phyloP scores from a whole-genome alignment of 2,888 invertebrate genomes.

The Masnerella sp. region DNA sequence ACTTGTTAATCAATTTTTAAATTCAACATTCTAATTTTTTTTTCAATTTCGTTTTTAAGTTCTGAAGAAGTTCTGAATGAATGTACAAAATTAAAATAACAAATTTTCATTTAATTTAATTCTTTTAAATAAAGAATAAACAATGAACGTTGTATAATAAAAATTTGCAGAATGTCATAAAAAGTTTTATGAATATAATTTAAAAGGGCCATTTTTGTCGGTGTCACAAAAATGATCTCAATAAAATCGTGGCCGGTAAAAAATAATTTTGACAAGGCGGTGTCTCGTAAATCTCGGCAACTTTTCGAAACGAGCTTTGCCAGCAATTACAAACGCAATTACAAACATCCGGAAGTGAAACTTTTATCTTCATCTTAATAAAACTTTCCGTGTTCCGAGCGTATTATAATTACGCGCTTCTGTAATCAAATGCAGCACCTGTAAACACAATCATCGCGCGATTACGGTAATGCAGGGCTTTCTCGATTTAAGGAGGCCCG shows the following conservation, averaged over 20 bases:
- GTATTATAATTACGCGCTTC: constrained; percentile 24
- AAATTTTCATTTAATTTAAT: too few relatives aligned
- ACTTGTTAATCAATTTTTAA: too few relatives aligned
- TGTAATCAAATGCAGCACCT: constrained; percentile 35
- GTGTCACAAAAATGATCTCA: constrained; percentile 15
- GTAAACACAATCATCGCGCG: constrained; percentile 26
- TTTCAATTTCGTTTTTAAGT: too few relatives aligned
- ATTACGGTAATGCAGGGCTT: constrained; percentile 8
- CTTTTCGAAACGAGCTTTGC: background rate
- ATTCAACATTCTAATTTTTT: too few relatives aligned
- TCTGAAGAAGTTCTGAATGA: too few relatives aligned
- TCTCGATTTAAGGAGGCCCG: constrained; percentile 1
- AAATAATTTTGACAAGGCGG: constrained; percentile 15
- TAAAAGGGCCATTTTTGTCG: too few relatives aligned
- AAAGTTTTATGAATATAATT: too few relatives aligned
- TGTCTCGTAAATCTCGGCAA: constrained; percentile 22
- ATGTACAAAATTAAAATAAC: too few relatives aligned
- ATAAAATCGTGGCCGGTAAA: constrained; percentile 3
- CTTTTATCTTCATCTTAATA: constrained; percentile 25
- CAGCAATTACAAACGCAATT: constrained; percentile 18
- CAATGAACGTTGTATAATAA: too few relatives aligned
- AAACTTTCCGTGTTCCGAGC: constrained; percentile 19
- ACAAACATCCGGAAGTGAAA: constrained; percentile 28
- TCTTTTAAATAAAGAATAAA: too few relatives aligned
- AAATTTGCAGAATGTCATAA: too few relatives aligned